Percentiles rank a stretch among this genome's conserved stretches.
Conservation (phyloP, 37 sponge, comb jelly and placozoan genomes). For the Haliclona indistincta region DNA sequence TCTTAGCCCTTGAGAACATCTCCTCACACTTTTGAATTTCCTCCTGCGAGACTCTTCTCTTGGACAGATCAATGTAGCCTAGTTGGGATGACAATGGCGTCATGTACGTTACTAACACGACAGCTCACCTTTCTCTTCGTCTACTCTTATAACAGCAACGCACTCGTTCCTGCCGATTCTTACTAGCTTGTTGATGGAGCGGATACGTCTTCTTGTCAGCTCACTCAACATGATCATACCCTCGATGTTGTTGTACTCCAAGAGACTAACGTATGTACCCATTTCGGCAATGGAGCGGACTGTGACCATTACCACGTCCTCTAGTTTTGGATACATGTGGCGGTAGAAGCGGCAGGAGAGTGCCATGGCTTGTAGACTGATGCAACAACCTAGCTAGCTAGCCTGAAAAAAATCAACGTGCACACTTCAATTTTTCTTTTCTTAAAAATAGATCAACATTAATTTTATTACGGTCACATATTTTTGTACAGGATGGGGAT, state of each 20-base stretch:
- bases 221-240: slow-evolving; percentile 99
- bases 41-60: slow-evolving; percentile 93
- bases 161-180: slow-evolving; percentile 97
- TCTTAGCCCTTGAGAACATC: slow-evolving; percentile 91
- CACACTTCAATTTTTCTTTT: no score
- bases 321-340: slow-evolving; percentile 90
- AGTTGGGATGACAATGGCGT: not conserved
- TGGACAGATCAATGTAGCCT: slow-evolving; percentile 99
- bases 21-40: slow-evolving; percentile 96
- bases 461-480: no score
- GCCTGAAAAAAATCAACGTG: no score
- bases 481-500: no score
- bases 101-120: not conserved
- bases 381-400: no score
- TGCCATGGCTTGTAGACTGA: no score
- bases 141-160: slow-evolving; percentile 96
- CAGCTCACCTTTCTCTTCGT: slow-evolving; percentile 86
- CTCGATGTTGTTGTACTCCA: slow-evolving; percentile 96
- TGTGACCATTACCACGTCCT: slow-evolving; percentile 99
- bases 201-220: slow-evolving; percentile 87
- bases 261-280: slow-evolving; percentile 95
- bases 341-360: slow-evolving; percentile 74
- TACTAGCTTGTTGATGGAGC: slow-evolving; percentile 96
- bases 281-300: slow-evolving; percentile 95
- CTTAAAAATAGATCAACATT: no score